A percentile compares a stretch with the other conserved stretches of the same genome.
These are phyloP conservation scores for Picus viridis DNA, from an alignment of 2,797 vertebrate genomes.

Conservation along the genomic window DNA sequence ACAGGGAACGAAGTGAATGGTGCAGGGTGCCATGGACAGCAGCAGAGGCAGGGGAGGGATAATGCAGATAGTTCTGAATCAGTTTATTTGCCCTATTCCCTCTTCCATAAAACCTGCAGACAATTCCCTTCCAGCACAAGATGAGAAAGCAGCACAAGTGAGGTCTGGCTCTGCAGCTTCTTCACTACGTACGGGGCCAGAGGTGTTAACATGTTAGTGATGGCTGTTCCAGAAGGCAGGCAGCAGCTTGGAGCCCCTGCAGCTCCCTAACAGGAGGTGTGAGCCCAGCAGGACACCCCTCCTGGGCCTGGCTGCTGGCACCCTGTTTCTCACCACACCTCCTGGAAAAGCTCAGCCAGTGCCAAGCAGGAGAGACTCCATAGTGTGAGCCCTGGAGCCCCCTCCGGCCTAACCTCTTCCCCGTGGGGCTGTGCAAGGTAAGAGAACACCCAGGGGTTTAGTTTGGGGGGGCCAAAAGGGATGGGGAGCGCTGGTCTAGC, in stretches of 20 bases:
- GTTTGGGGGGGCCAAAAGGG: background rate
- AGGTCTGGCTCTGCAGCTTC: conserved; percentile 2
- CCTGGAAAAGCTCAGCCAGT: rapidly evolving
- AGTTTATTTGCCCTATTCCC: conserved; percentile 53
- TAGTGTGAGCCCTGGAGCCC: background rate
- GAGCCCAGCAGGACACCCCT: background rate
- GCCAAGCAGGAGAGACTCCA: background rate
- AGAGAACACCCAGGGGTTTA: background rate
- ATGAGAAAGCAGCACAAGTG: conserved; percentile 29
- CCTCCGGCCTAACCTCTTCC: background rate
- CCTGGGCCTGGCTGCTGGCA: background rate
- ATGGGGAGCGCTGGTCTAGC: background rate
- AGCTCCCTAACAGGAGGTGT: background rate
- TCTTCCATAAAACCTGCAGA: background rate
- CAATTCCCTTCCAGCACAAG: conserved; percentile 9
- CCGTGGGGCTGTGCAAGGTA: background rate
- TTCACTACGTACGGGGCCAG: background rate
- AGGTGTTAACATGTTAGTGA: background rate
- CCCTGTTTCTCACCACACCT: rapidly evolving
- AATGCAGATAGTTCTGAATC: background rate
- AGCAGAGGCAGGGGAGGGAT: background rate
- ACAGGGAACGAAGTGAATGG: background rate
- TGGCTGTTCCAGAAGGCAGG: background rate
- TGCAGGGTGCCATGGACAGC: rapidly evolving
- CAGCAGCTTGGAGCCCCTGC: background rate